A percentile compares a stretch with the other conserved stretches of the same genome.
phyloP scores from a whole-genome alignment of 2,888 invertebrate genomes.

The Ormyrus labotus region DNA sequence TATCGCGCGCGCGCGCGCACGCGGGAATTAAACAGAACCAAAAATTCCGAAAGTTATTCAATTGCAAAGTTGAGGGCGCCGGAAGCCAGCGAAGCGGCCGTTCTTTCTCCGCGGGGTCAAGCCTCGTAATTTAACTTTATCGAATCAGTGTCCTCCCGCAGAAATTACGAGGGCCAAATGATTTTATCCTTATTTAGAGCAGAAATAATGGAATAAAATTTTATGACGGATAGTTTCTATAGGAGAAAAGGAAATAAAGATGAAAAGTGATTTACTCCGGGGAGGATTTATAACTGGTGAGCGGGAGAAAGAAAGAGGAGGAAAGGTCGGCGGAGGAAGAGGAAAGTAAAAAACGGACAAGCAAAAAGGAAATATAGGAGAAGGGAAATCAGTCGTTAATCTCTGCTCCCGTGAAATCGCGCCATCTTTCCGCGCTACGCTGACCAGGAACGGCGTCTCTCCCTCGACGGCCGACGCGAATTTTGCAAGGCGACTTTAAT shows the following conservation, averaged over 20 bases:
- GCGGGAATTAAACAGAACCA: constrained; percentile 64
- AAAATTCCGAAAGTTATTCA: constrained; percentile 65
- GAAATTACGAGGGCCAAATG: constrained; percentile 10
- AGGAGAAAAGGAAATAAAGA: neutral
- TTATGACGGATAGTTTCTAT: neutral
- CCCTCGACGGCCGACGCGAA: neutral
- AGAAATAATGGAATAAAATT: neutral
- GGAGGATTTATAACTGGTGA: constrained; percentile 64
- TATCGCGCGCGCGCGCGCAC: constrained; percentile 48
- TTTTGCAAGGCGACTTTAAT: constrained; percentile 21
- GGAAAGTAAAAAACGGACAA: constrained; percentile 54
- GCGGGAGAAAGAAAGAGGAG: constrained; percentile 30
- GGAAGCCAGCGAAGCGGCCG: constrained; percentile 47
- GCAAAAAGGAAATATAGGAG: neutral
- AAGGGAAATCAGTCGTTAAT: constrained; percentile 63
- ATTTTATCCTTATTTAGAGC: too few relatives aligned
- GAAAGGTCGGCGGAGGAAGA: constrained; percentile 37
- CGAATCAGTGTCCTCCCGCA: constrained; percentile 56
- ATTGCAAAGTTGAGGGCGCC: constrained; percentile 59
- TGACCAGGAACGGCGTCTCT: constrained; percentile 37
- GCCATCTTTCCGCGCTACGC: constrained; percentile 53
- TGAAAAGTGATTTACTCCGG: constrained; percentile 61
- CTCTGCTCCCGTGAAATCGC: constrained; percentile 59
- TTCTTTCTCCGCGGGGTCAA: constrained; percentile 39
- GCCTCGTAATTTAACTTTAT: constrained; percentile 63